Percentiles rank a stretch among this genome's conserved stretches.
These are phyloP conservation scores for Cyrtodaria siliqua DNA, from an alignment of 2,888 invertebrate species.

Conservation along the genomic window DNA sequence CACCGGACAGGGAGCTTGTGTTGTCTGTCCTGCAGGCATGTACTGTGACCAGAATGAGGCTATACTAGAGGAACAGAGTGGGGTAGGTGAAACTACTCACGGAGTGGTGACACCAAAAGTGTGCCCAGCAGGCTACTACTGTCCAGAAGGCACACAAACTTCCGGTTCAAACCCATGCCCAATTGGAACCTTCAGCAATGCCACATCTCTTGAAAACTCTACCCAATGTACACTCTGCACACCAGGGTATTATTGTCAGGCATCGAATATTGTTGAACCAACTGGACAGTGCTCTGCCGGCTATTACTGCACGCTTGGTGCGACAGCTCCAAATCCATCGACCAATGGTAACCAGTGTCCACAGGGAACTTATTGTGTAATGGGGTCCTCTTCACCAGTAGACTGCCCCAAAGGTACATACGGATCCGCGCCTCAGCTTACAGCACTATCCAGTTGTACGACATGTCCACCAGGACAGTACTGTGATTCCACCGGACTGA, in stretches of 20 bases:
- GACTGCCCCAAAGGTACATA: slow-evolving; percentile 84
- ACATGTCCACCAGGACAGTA: slow-evolving; percentile 83
- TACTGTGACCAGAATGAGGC: slow-evolving; percentile 84
- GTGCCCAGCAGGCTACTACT: slow-evolving; percentile 83
- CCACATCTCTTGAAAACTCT: slow-evolving; percentile 75
- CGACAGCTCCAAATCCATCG: slow-evolving; percentile 73
- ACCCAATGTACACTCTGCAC: slow-evolving; percentile 81
- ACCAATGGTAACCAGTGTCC: slow-evolving; percentile 78
- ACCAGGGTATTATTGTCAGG: slow-evolving; percentile 82
- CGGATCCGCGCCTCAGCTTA: slow-evolving; percentile 77
- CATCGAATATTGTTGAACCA: slow-evolving; percentile 79
- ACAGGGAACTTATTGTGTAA: slow-evolving; percentile 81
- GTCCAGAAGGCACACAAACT: slow-evolving; percentile 81
- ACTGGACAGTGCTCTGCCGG: slow-evolving; percentile 80
- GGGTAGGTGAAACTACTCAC: slow-evolving; percentile 79
- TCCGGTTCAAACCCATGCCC: slow-evolving; percentile 81
- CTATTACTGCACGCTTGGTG: slow-evolving; percentile 80
- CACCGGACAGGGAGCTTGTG: slow-evolving; percentile 75
- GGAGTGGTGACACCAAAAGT: slow-evolving; percentile 83
- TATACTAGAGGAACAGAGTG: slow-evolving; percentile 82
- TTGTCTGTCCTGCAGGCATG: slow-evolving; percentile 79
- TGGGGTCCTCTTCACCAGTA: slow-evolving; percentile 71
- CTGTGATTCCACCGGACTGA: slow-evolving; percentile 79
- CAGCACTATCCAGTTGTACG: slow-evolving; percentile 80
- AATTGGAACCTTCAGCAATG: slow-evolving; percentile 83